These are phyloP conservation scores for Tupiocoris notatus DNA, from an alignment of 2,888 invertebrate genomes.

Conservation along the genomic window DNA sequence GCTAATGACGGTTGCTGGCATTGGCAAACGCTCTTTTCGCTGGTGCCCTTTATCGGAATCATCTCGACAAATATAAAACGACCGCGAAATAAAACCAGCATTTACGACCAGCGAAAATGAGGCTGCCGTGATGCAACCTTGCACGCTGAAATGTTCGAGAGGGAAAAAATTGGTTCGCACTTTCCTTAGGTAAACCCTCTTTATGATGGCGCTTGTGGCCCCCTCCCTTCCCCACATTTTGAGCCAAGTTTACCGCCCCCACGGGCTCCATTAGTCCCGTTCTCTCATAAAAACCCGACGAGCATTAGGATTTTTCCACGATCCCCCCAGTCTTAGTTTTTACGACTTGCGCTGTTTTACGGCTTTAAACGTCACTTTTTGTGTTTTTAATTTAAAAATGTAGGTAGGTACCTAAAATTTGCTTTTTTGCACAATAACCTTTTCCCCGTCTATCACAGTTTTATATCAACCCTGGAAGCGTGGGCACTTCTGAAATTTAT, in stretches of 20 bases:
- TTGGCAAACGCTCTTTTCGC: no score
- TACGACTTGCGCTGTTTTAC: not conserved
- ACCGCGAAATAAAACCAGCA: not conserved
- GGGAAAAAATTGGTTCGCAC: not conserved
- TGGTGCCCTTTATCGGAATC: not conserved
- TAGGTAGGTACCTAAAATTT: not conserved
- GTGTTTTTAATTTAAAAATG: not conserved
- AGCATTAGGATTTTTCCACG: not conserved
- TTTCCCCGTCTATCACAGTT: no score
- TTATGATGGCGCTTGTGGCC: not conserved
- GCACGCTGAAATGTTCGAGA: not conserved
- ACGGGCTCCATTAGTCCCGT: not conserved
- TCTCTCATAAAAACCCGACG: not conserved
- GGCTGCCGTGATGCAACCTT: not conserved
- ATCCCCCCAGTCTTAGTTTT: not conserved
- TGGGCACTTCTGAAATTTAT: no score
- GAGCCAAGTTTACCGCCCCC: not conserved
- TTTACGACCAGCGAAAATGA: not conserved
- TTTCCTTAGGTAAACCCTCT: not conserved
- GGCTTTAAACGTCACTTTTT: not conserved
- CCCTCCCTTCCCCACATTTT: not conserved
- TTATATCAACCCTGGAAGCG: no score
- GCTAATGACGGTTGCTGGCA: no score
- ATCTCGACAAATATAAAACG: not conserved
- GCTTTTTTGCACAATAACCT: not conserved